Base-by-base conservation (phyloP, 1,140 invertebrate species). In the Hycleus cichorii region DNA sequence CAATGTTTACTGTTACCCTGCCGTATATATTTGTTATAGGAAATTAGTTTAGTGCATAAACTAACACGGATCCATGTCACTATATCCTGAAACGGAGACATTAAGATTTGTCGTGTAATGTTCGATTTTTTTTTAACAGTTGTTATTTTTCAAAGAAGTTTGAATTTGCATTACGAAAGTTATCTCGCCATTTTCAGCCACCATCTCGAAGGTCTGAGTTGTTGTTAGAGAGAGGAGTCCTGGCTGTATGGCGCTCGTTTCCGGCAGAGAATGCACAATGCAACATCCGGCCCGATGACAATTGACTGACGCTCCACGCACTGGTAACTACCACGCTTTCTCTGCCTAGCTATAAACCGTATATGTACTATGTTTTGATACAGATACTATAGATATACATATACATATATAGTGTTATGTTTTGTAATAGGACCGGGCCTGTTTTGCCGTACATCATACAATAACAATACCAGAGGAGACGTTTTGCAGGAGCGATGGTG, bases 251-350 rank as follows among this genome's bases (percentile, higher is more conserved):
- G 63, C 67, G 65, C 69, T 67, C 67, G 71, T 71, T 72, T 73
- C 72, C 72, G 72, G 72, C 58, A 64, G 63, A 55, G 66, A 65
- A 56, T 67, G 71, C 69, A 74, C 71, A 72, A 72, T 72, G 70
- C 69, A 63, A 69, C 69, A 69, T 74, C 71, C 72, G 71, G 67
- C 50, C 53, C 60, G 59, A 58, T 65, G 65, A 70, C 70, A 72
- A 71, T 71, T 71, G 67, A 72, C 69, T 69, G 69, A 72, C 71
- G 69, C 66, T 67, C 66, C 60, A 65, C 64, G 66, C 68, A 66
- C 65, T 54, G 65, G 60, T 61, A 64, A 57, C 62, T 62, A 56
- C 62, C 47, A 58, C 56, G 54, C 49, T 45, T 45, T 26, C 40
- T n/a, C 40, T 11, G 40, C 40, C 9, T n/a, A 42, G 11, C 9